Evolutionary conservation across 2,888 invertebrate genomes (phyloP).

Genomic region (Lymantria dispar): DNA sequence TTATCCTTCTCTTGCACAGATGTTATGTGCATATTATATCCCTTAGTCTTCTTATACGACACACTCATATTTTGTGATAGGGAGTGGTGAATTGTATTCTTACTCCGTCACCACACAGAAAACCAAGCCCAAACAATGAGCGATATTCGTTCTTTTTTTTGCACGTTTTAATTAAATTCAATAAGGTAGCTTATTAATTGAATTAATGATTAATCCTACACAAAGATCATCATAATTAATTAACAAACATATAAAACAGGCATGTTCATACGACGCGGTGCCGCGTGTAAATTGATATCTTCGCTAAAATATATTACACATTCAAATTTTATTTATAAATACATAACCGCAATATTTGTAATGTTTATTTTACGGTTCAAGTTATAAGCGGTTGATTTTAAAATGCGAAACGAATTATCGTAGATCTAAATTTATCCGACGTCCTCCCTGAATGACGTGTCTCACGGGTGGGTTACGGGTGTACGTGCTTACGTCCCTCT

Average conservation of each 20-base stretch:
- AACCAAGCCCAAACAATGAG: not conserved
- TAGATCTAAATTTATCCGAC: too few species aligned
- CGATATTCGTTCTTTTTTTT: too few species aligned
- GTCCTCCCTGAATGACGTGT: too few species aligned
- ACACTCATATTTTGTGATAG: constrained; percentile 4
- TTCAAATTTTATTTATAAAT: constrained; percentile 28
- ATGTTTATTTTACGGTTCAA: constrained; percentile 11
- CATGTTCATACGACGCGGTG: constrained; percentile 15
- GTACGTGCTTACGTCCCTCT: too few species aligned
- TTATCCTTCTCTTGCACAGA: too few species aligned
- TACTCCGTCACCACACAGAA: not conserved
- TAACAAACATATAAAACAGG: constrained; percentile 19
- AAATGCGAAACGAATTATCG: not conserved
- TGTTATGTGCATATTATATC: too few species aligned
- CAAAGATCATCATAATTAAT: constrained; percentile 22
- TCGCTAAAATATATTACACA: constrained; percentile 27
- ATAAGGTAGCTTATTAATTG: too few species aligned
- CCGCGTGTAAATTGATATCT: constrained; percentile 28
- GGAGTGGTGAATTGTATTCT: not conserved
- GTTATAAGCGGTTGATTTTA: constrained; percentile 1
- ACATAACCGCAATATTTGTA: constrained; percentile 24
- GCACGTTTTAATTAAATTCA: too few species aligned
- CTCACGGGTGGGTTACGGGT: too few species aligned
- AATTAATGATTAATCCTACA: not conserved
- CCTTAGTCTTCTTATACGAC: not conserved